A percentile compares a stretch with the other conserved stretches of the same genome.
These are phyloP conservation scores for Chiroxiphia lanceolata DNA, from an alignment of 2,797 vertebrate genomes.

Conservation along the genomic window DNA sequence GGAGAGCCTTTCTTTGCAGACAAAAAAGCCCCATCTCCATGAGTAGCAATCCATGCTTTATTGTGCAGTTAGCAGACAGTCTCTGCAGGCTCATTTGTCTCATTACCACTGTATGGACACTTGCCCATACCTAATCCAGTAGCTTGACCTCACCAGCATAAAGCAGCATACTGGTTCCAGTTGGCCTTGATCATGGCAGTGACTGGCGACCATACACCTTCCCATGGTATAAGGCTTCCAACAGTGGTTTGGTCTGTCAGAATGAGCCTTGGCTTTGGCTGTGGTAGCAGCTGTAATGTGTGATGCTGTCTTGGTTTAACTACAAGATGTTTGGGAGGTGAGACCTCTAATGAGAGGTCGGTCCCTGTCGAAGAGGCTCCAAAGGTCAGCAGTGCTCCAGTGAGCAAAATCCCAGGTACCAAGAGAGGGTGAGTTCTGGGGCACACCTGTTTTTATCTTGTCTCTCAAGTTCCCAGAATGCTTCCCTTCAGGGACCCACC, in stretches of 20 bases:
- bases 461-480: not conserved
- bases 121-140: not conserved
- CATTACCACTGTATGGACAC: not conserved
- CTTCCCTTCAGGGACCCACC: not conserved
- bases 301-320: not conserved
- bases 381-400: not conserved
- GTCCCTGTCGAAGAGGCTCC: not conserved
- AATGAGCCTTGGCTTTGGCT: not conserved
- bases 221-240: not conserved
- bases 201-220: not conserved
- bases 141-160: not conserved
- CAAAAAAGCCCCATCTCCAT: not conserved
- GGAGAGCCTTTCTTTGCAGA: not conserved
- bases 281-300: not conserved
- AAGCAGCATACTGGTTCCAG: not conserved
- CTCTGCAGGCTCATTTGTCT: not conserved
- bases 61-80: not conserved
- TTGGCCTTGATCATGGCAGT: not conserved
- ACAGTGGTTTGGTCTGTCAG: not conserved
- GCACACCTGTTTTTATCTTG: not conserved
- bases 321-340: not conserved
- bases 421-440: not conserved
- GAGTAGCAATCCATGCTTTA: not conserved
- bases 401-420: not conserved
- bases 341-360: not conserved